Conservation (phyloP, 2,113 vertebrate genomes). For the Sardina pilchardus region DNA sequence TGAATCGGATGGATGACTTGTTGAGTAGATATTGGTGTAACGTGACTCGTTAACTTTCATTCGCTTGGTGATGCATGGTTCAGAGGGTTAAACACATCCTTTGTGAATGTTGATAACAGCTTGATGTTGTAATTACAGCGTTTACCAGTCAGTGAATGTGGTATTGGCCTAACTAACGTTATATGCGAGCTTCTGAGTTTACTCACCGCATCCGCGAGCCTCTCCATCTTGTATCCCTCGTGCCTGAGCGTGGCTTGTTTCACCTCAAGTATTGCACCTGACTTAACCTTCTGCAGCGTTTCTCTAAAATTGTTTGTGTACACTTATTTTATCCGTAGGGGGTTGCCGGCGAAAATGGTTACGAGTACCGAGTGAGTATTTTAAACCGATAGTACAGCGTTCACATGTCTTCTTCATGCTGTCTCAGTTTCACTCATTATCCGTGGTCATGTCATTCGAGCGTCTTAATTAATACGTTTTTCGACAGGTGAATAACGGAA, state of each 20-base stretch:
- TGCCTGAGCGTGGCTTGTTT: neutral
- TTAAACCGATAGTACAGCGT: conserved; percentile 32
- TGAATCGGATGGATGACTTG: too few relatives aligned
- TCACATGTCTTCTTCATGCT: conserved; percentile 25
- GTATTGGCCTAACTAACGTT: neutral
- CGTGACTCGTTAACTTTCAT: neutral
- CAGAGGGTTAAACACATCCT: too few relatives aligned
- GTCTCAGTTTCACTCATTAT: conserved; percentile 11
- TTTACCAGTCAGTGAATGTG: neutral
- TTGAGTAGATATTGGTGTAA: neutral
- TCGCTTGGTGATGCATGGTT: neutral
- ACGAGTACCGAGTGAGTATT: conserved; percentile 73
- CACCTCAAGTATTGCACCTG: conserved; percentile 11
- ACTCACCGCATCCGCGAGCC: conserved; percentile 2
- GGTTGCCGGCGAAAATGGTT: conserved; percentile 66
- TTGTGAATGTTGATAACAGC: neutral
- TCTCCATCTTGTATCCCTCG: neutral
- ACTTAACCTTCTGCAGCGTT: conserved; percentile 50
- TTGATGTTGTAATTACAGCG: neutral
- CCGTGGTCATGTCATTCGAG: conserved; percentile 14
- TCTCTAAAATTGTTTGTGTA: conserved; percentile 42
- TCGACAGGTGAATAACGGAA: neutral
- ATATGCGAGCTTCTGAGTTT: neutral
- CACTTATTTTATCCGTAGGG: conserved; percentile 56
- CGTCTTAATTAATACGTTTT: neutral